Evolutionary conservation across 2,888 invertebrate genomes (phyloP), one percentile per base, ranked within the genome.

Genomic region (Ectropis crepuscularia): DNA sequence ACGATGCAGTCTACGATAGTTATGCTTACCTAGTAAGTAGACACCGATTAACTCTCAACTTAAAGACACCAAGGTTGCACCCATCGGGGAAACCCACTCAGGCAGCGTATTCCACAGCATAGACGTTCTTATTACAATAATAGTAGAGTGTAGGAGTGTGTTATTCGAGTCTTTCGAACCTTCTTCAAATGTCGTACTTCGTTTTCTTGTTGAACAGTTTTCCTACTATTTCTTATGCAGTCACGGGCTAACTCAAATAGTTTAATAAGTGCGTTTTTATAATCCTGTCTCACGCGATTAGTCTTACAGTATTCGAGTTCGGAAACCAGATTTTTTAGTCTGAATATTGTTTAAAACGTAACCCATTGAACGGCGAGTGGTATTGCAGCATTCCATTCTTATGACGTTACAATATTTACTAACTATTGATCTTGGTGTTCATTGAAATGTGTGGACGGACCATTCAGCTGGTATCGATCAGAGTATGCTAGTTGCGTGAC

Each of bases 391-490:
- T 85, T 85, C 85, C 79, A 69, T 63, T 59, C 55, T 57, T 60
- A 73, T 81, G 78, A 81, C 79, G 73, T 64, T 66, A 62, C 70
- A 68, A 60, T 81, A 79, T 82, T 83, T 82, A 82, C 78, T 73
- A 78, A 82, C 76, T 74, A 79, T 79, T 79, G 79, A 83, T 79
- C 71, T 71, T 60, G 73, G 68, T 73, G 72, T 73, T 77, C 76
- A 81, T 76, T 80, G 75, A 75, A 75, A 79, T 77, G 73, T 74
- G 72, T 72, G 61, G 67, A 57, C 63, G 74, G 73, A 28, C 73
- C 74, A 80, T 83, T 80, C 81, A 76, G 64, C 73, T 63, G 70
- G 75, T 83, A 82, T 82, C 77, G 83, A 85, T 85, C 79, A 72
- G 68, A 65, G 62, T 51, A 51, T 68, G 66, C 61, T 39, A 46